Percentiles rank a stretch among this genome's conserved stretches.
These are phyloP conservation scores for Clepsis dumicolana DNA, from an alignment of 2,888 invertebrate species.

Conservation along the genomic window DNA sequence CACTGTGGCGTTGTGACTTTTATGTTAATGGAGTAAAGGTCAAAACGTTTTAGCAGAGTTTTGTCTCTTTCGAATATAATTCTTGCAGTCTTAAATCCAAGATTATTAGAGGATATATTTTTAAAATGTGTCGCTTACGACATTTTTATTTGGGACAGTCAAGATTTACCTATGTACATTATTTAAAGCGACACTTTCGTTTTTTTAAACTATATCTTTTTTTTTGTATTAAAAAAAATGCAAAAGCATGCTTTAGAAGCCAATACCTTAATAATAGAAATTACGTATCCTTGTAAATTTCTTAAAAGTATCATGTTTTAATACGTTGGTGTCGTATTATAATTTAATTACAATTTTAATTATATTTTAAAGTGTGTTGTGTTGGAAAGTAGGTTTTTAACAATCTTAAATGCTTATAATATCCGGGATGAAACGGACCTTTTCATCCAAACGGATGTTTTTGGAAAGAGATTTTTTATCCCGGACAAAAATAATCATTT, in stretches of 20 bases:
- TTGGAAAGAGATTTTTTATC: neutral
- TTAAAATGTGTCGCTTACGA: neutral
- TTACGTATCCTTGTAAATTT: neutral
- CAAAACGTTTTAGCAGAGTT: too few relatives aligned
- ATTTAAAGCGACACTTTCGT: too few relatives aligned
- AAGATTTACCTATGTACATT: neutral
- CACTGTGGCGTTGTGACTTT: neutral
- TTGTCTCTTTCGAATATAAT: too few relatives aligned
- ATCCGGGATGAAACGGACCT: neutral
- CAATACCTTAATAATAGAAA: slow-evolving; percentile 3
- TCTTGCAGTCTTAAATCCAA: too few relatives aligned
- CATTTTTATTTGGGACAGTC: neutral
- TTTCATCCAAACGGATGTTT: too few relatives aligned
- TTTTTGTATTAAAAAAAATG: too few relatives aligned
- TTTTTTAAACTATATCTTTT: too few relatives aligned
- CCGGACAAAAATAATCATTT: neutral
- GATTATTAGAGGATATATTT: too few relatives aligned
- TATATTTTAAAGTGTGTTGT: neutral
- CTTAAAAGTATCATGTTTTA: neutral
- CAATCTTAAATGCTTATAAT: neutral
- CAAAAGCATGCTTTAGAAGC: too few relatives aligned
- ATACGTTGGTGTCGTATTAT: neutral
- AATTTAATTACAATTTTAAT: neutral
- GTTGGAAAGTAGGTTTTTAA: slow-evolving; percentile 1
- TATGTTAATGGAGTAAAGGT: neutral